These are phyloP conservation scores for Cirrhinus molitorella DNA, from an alignment of 2,797 vertebrate species.

Conservation along the genomic window DNA sequence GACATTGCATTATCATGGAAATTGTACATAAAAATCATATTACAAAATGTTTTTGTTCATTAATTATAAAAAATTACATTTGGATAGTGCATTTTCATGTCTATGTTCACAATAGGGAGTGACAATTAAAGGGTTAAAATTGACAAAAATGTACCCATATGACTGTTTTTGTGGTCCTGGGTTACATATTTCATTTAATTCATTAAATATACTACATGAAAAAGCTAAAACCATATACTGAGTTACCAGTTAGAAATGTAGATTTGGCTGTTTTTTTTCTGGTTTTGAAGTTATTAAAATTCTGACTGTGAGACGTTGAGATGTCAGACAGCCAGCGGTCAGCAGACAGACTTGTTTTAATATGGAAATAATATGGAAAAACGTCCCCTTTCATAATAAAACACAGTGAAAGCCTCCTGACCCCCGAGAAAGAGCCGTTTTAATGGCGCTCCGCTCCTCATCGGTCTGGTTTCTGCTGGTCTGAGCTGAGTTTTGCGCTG, in stretches of 20 bases:
- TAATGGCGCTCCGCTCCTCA: neutral
- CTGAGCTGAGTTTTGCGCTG: neutral
- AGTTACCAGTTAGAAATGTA: neutral
- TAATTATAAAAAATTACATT: too few relatives aligned
- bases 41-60: too few relatives aligned
- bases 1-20: too few relatives aligned
- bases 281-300: neutral
- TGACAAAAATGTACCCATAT: too few relatives aligned
- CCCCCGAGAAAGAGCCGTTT: neutral
- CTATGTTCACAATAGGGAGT: too few relatives aligned
- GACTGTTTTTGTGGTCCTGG: too few relatives aligned
- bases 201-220: neutral
- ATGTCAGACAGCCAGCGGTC: neutral
- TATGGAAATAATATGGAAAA: constrained; percentile 1
- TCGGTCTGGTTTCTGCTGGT: neutral
- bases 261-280: neutral
- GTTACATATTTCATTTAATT: neutral
- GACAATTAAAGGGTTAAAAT: too few relatives aligned
- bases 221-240: neutral
- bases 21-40: too few relatives aligned
- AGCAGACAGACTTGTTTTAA: neutral
- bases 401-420: neutral
- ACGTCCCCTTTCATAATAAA: neutral
- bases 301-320: neutral
- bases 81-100: too few relatives aligned